Evolutionary conservation across 2,888 invertebrate species (phyloP), one percentile per base, ranked within the genome.

Genomic region (Deroplatys truncata): DNA sequence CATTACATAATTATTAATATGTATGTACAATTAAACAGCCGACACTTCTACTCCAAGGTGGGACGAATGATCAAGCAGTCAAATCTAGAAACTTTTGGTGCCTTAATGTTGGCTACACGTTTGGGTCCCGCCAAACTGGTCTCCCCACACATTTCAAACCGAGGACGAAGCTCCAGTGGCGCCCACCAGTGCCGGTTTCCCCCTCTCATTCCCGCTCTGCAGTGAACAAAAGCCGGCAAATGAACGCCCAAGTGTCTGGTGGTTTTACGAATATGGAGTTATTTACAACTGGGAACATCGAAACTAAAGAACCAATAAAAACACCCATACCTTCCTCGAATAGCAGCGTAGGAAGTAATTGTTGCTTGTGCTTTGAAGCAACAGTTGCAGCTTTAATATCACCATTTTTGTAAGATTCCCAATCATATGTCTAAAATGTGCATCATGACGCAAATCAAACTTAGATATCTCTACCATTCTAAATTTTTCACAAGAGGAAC

Each of bases 101-200:
- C 20, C 16, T n/a, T 16, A n/a, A 82, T 49, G 89, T 89, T 89
- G 89, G 85, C 85, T 82, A 16, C 25, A n/a, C 16, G 10, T 2
- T 15, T 35, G 82, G n/a, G 72, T 82, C 82, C 28, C 83, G 89
- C 85, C 89, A 85, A 89, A 89, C 89, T 43, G 56, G 89, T 98
- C 96, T 98, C 98, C 94, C 98, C 96, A 87, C 87, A 29, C 49
- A 25, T 72, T 72, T 72, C 56, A 72, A 72, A 25, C 25, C 16
- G 56, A 72, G 56, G 56, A 72, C 56, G 56, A 72, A 16, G 56
- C 56, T 20, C 20, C 56, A 25, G 20, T 25, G 25, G 16, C 25
- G 56, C 56, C 56, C 25, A 72, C 56, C 43, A 72, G 2, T 15
- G 20, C 56, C 56, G 43, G 43, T 13, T 43, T 72, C 56, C 25